phyloP scores from a whole-genome alignment of 2,113 vertebrate genomes.

The Spizaetus ornatus region DNA sequence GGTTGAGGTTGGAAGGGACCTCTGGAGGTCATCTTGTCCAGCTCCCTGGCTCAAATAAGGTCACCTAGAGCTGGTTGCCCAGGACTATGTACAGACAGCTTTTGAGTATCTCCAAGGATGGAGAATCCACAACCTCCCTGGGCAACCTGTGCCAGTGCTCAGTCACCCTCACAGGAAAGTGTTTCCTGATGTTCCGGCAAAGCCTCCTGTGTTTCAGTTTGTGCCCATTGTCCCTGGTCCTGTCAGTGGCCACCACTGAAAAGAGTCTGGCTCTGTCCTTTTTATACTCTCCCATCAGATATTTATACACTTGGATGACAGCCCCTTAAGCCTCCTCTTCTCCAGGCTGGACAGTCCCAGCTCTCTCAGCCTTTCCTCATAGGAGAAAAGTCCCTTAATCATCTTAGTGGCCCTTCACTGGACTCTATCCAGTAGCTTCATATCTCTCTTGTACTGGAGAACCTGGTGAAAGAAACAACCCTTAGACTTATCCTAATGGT shows the following conservation, averaged over 20 bases:
- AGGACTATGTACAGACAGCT: not conserved
- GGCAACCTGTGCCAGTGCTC: not conserved
- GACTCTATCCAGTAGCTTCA: not conserved
- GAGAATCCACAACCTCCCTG: not conserved
- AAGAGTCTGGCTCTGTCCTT: not conserved
- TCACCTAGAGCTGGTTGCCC: not conserved
- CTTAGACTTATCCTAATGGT: not conserved
- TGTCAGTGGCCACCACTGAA: not conserved
- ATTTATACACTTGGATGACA: not conserved
- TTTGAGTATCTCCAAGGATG: not conserved
- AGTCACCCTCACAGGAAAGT: not conserved
- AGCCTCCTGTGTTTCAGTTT: not conserved
- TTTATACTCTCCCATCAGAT: not conserved
- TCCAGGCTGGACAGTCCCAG: not conserved
- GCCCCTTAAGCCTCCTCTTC: not conserved
- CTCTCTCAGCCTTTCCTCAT: not conserved
- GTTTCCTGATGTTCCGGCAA: not conserved
- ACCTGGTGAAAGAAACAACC: not conserved
- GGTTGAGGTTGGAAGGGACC: not conserved
- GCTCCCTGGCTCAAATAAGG: fast-evolving
- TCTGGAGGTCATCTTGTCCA: not conserved
- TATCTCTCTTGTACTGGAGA: not conserved
- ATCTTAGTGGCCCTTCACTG: not conserved
- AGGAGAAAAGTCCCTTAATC: not conserved
- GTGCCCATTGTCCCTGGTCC: fast-evolving